phyloP scores from a whole-genome alignment of 2,888 invertebrate genomes.

The Pinctada fucata region DNA sequence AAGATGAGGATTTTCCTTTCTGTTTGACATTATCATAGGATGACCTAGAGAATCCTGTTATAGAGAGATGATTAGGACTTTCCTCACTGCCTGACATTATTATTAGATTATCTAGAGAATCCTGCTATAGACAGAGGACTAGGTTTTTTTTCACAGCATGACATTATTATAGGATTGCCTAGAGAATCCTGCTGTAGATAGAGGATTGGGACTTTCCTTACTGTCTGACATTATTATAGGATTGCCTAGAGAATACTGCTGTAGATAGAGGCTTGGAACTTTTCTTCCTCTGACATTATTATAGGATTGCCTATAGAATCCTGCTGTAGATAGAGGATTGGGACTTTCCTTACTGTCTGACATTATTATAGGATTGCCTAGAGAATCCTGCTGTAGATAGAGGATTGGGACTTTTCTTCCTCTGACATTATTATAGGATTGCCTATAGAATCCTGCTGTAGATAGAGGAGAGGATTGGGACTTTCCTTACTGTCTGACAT shows the following conservation, averaged over 20 bases:
- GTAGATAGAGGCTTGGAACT: too few species aligned
- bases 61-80: slow-evolving; percentile 90
- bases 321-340: slow-evolving; percentile 92
- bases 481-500: too few species aligned
- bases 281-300: too few species aligned
- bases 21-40: background rate
- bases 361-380: too few species aligned
- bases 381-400: too few species aligned
- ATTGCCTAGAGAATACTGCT: too few species aligned
- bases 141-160: slow-evolving; percentile 59
- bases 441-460: slow-evolving; percentile 84
- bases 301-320: slow-evolving; percentile 83
- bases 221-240: too few species aligned
- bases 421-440: too few species aligned
- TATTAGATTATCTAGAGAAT: background rate
- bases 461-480: slow-evolving; percentile 79
- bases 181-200: slow-evolving; percentile 90
- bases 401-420: too few species aligned
- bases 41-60: slow-evolving; percentile 90
- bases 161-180: too few species aligned
- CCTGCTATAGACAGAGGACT: too few species aligned
- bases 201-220: too few species aligned
- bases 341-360: slow-evolving; percentile 84
- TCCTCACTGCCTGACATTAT: slow-evolving; percentile 89
- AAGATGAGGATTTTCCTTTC: slow-evolving; percentile 89